A percentile compares a stretch with the other conserved stretches of the same genome.
These are phyloP conservation scores for Drosophila triauraria DNA, from an alignment of 1,140 invertebrate genomes.

Conservation along the genomic window DNA sequence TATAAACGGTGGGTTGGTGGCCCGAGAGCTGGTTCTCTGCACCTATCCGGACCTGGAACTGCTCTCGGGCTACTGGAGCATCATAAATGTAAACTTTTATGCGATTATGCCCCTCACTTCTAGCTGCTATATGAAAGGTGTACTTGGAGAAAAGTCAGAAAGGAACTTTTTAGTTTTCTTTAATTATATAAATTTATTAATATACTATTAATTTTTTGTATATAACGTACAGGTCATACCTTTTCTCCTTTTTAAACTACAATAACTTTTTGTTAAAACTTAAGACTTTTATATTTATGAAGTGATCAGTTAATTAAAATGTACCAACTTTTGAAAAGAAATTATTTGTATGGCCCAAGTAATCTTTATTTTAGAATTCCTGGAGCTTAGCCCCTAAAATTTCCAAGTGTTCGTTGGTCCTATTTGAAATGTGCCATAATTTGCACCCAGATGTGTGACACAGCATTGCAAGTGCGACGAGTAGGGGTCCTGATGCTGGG, in stretches of 20 bases:
- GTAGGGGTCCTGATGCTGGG: slow-evolving; percentile 18
- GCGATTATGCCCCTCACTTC: slow-evolving; percentile 76
- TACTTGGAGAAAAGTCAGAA: slow-evolving; percentile 46
- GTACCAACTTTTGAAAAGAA: not conserved
- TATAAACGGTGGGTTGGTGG: slow-evolving; percentile 9
- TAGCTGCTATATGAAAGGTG: slow-evolving; percentile 31
- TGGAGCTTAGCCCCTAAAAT: not conserved
- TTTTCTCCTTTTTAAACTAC: no score
- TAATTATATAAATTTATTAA: no score
- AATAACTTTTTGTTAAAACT: no score
- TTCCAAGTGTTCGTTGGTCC: slow-evolving; percentile 41
- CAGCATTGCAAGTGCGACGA: slow-evolving; percentile 39
- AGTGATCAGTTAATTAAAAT: not conserved
- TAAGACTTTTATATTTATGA: not conserved
- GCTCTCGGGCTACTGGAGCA: slow-evolving; percentile 48
- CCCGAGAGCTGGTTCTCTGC: slow-evolving; percentile 22
- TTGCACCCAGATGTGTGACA: slow-evolving; percentile 81
- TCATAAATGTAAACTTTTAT: slow-evolving; percentile 83
- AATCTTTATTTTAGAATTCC: no score
- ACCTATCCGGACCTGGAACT: slow-evolving; percentile 67
- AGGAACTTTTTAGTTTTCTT: not conserved
- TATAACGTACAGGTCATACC: no score
- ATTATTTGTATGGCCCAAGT: no score
- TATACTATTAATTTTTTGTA: no score
- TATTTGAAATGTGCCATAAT: slow-evolving; percentile 82